Evolutionary conservation across 2,797 vertebrate genomes (phyloP).

Genomic region (Epinephelus coioides): DNA sequence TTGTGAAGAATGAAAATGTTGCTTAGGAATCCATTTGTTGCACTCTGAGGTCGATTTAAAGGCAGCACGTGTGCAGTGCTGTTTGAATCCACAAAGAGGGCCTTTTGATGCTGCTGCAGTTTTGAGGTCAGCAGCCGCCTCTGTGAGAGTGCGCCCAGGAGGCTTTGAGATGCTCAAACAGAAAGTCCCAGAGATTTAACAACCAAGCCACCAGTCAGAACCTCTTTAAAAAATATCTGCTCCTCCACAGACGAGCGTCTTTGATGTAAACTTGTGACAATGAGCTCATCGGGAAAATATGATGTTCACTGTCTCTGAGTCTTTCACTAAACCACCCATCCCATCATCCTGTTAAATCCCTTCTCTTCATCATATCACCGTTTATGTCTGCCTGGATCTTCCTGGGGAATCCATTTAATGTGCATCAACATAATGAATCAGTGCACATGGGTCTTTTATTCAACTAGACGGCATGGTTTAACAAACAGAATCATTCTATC

Average conservation of each 20-base stretch:
- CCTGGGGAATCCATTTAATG: not conserved
- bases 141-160: conserved; percentile 30
- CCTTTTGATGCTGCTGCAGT: conserved; percentile 50
- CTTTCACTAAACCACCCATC: not conserved
- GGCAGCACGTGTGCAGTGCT: conserved; percentile 27
- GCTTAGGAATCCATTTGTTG: conserved; percentile 47
- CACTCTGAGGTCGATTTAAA: conserved; percentile 28
- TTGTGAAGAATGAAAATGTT: conserved; percentile 8
- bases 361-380: not conserved
- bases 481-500: not conserved
- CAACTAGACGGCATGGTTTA: not conserved
- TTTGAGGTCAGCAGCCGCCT: conserved; percentile 45
- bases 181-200: conserved; percentile 32
- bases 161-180: conserved; percentile 27
- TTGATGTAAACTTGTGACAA: conserved; percentile 27
- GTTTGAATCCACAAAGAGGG: conserved; percentile 55
- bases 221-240: conserved; percentile 16
- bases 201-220: not conserved
- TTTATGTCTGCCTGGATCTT: not conserved
- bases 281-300: conserved; percentile 11
- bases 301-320: conserved; percentile 10
- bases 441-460: not conserved
- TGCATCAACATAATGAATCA: not conserved
- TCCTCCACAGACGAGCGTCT: not conserved
- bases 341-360: not conserved